Evolutionary conservation across 2,888 invertebrate genomes (phyloP).

Genomic region (Drosophila mimetica): DNA sequence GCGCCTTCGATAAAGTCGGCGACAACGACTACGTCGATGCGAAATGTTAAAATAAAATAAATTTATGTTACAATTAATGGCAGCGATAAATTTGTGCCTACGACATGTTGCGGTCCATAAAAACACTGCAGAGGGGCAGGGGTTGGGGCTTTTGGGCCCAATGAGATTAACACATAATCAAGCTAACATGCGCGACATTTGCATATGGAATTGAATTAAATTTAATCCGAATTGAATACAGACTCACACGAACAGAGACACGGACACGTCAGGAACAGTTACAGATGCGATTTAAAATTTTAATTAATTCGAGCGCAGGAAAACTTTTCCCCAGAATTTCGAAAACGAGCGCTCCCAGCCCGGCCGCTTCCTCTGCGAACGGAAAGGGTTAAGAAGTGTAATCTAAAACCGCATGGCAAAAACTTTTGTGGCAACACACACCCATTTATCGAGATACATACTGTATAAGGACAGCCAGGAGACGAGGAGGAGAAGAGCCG

Average conservation of each 20-base stretch:
- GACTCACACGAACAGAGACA: slow-evolving; percentile 6
- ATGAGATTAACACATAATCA: slow-evolving; percentile 78
- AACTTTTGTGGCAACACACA: slow-evolving; percentile 49
- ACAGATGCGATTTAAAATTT: slow-evolving; percentile 55
- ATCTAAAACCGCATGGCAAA: slow-evolving; percentile 70
- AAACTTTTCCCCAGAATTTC: slow-evolving; percentile 56
- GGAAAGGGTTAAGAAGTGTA: slow-evolving; percentile 62
- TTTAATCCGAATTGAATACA: slow-evolving; percentile 62
- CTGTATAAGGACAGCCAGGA: slow-evolving; percentile 13
- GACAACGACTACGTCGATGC: slow-evolving; percentile 53
- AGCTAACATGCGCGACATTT: slow-evolving; percentile 75
- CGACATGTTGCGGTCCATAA: slow-evolving; percentile 70
- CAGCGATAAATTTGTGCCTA: slow-evolving; percentile 67
- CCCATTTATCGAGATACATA: background rate
- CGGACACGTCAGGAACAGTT: slow-evolving; percentile 55
- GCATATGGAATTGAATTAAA: slow-evolving; percentile 77
- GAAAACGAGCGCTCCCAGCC: slow-evolving; percentile 29
- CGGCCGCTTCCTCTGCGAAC: slow-evolving; percentile 37
- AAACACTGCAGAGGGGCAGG: slow-evolving; percentile 24
- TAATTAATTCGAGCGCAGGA: slow-evolving; percentile 67
- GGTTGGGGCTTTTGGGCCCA: slow-evolving; percentile 26
- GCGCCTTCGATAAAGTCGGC: slow-evolving; percentile 66
- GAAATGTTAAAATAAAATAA: slow-evolving; percentile 79
- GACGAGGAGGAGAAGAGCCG: slow-evolving; percentile 24
- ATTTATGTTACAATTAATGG: slow-evolving; percentile 81